phyloP scores from a whole-genome alignment of 2,113 vertebrate genomes.

The human (Homo sapiens) region GRCh38 chr1:224645501-224646000 shows the following conservation, averaged over 20 bases:
- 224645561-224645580: not conserved
- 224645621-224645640: too few species aligned
- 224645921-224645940: conserved; percentile 17
- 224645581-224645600: not conserved
- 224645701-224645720: not conserved
- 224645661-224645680: fast-evolving
- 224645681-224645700: not conserved
- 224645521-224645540: fast-evolving
- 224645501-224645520: too few species aligned
- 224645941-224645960: not conserved
- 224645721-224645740: not conserved
- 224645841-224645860: not conserved
- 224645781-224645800: not conserved
- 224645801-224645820: not conserved
- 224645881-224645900: not conserved
- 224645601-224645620: too few species aligned
- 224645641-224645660: not conserved
- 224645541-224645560: not conserved
- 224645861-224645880: not conserved
- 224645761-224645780: fast-evolving
- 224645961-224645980: not conserved
- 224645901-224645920: conserved; percentile 45
- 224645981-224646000: not conserved
- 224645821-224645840: not conserved
- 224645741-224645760: not conserved